Conservation (phyloP, 2,888 invertebrate genomes). For the Epinotia nisella region DNA sequence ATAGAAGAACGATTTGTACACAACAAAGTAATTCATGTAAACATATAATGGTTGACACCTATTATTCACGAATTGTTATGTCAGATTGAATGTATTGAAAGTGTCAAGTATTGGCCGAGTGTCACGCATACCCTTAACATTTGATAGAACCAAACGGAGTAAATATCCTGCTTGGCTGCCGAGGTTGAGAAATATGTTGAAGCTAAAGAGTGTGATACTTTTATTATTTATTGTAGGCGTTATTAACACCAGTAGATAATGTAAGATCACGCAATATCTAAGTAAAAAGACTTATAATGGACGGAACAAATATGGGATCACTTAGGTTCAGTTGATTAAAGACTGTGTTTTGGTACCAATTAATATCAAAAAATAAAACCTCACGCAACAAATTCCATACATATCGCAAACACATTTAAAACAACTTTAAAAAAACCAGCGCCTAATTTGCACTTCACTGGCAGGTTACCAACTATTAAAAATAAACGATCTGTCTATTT, state of each 20-base stretch:
- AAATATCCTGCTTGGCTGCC: too few species aligned
- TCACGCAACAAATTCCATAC: not conserved
- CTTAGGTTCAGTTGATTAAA: not conserved
- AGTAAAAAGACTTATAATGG: not conserved
- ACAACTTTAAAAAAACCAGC: constrained; percentile 15
- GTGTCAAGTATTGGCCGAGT: too few species aligned
- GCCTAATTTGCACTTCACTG: constrained; percentile 39
- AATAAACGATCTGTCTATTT: constrained; percentile 28
- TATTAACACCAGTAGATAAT: too few species aligned
- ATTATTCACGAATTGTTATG: too few species aligned
- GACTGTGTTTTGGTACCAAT: not conserved
- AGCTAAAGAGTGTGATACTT: too few species aligned
- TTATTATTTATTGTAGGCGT: too few species aligned
- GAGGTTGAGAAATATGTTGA: too few species aligned
- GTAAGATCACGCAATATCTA: not conserved
- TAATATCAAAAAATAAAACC: not conserved
- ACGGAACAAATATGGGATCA: not conserved
- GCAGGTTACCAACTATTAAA: constrained; percentile 36
- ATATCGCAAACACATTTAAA: not conserved
- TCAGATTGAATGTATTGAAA: too few species aligned
- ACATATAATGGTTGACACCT: not conserved
- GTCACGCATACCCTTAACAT: too few species aligned
- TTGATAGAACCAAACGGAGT: too few species aligned
- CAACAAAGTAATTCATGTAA: not conserved
- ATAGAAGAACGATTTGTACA: constrained; percentile 6